Percentiles rank a stretch among this genome's conserved stretches.
These are phyloP conservation scores for Agonopterix alstromeriana DNA, from an alignment of 2,888 invertebrate species.

Conservation along the genomic window DNA sequence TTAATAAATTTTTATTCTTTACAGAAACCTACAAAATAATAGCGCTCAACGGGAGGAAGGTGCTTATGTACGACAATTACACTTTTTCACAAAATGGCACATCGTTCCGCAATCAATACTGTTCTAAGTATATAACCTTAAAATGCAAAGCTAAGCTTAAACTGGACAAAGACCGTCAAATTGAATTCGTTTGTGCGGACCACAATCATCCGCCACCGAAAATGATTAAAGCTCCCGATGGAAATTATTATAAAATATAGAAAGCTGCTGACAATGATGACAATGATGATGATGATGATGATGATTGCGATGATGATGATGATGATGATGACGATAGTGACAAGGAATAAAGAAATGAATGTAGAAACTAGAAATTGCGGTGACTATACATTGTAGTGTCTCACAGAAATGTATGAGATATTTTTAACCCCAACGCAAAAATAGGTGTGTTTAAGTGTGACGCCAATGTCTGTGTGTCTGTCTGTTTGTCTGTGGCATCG, in stretches of 20 bases:
- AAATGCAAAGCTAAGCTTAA: constrained; percentile 19
- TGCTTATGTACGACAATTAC: constrained; percentile 21
- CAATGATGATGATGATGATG: no score
- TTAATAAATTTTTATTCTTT: background rate
- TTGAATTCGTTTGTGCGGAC: constrained; percentile 3
- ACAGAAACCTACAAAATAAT: constrained; percentile 1
- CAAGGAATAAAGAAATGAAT: no score
- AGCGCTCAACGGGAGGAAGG: background rate
- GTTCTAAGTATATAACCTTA: constrained; percentile 5
- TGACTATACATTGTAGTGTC: no score
- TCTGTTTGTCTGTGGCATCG: no score
- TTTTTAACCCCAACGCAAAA: no score
- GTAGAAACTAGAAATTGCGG: no score
- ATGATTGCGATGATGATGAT: no score
- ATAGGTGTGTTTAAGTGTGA: no score
- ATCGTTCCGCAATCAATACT: constrained; percentile 14
- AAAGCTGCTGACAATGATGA: no score
- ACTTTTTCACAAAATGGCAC: constrained; percentile 23
- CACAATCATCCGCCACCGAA: constrained; percentile 20
- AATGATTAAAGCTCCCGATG: constrained; percentile 12
- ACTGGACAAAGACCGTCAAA: constrained; percentile 3
- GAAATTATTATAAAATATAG: constrained; percentile 4
- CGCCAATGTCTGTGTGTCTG: no score
- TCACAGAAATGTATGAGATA: no score
- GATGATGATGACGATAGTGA: no score